Evolutionary conservation across 2,888 invertebrate genomes (phyloP), one percentile per base, ranked within the genome.

Genomic region (Polymixis lichenea): DNA sequence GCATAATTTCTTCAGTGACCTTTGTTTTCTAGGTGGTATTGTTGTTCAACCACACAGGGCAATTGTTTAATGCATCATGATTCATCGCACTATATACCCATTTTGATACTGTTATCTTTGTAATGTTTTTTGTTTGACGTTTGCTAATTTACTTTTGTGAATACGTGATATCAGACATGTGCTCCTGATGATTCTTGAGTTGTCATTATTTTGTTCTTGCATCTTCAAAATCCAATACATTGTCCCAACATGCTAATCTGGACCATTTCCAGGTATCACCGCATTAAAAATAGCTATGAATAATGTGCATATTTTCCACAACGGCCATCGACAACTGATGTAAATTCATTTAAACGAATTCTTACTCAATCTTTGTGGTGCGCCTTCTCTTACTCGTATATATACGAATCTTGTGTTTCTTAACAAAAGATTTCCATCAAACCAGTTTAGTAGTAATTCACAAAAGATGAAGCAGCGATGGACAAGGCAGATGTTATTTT

Each of bases 1-100:
- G 88, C 90, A 91, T 92, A 93, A 93, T 93, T 93, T 92, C 92
- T 90, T 92, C 88, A 89, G 89, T 94, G 93, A 95, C 94, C 95
- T 94, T 93, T 94, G 93, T 91, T 91, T 91, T 86, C 90, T 90
- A 91, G 86, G 68, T 88, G 82, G 86, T 86, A 93, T 95, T 95
- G 93, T 94, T 89, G 91, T 91, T 87, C 87, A 88, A 90, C 83
- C 76, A 82, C 64, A 88, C 86, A 86, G 78, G 83, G 88, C 88
- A 90, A 87, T 89, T 86, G 87, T 85, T 88, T 84, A 82, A 85
- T 85, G 81, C 84, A 83, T 93, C 80, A 81, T 95, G 94, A 95
- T 86, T 94, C 93, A 95, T 89, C 82, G 81, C 82, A 79, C 84
- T 78, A 78, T 86, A 85, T 80, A 85, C 80, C 72, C 76, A 82